phyloP scores from a whole-genome alignment of 2,113 vertebrate genomes.

The Xyrauchen texanus region DNA sequence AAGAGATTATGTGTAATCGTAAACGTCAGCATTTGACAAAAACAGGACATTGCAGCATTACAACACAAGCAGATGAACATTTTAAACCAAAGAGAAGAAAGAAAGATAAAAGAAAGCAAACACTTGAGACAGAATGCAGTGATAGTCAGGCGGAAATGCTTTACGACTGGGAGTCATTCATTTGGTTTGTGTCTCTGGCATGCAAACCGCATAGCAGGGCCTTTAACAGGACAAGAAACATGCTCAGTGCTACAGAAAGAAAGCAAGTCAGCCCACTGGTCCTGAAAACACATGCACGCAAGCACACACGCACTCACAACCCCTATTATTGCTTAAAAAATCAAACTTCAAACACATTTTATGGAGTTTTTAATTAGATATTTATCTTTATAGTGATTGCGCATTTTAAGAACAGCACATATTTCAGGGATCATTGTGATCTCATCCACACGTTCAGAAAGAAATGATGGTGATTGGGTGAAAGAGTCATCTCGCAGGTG shows the following conservation, averaged over 20 bases:
- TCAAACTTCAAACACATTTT: slow-evolving; percentile 49
- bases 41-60: slow-evolving; percentile 22
- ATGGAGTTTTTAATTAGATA: slow-evolving; percentile 46
- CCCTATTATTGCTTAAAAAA: slow-evolving; percentile 33
- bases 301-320: slow-evolving; percentile 19
- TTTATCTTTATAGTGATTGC: slow-evolving; percentile 47
- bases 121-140: slow-evolving; percentile 42
- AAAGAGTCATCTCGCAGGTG: slow-evolving; percentile 42
- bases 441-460: slow-evolving; percentile 22
- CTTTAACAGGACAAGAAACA: slow-evolving; percentile 43
- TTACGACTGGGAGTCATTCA: slow-evolving; percentile 45
- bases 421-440: slow-evolving; percentile 38
- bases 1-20: slow-evolving; percentile 24
- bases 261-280: background rate
- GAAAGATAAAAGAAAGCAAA: slow-evolving; percentile 24
- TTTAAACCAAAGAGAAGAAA: background rate
- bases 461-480: slow-evolving; percentile 38
- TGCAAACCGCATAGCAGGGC: slow-evolving; percentile 27
- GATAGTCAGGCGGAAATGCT: slow-evolving; percentile 42
- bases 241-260: slow-evolving; percentile 1
- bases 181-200: slow-evolving; percentile 49
- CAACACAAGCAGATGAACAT: slow-evolving; percentile 25
- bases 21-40: slow-evolving; percentile 24
- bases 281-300: background rate
- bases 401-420: slow-evolving; percentile 38